These are phyloP conservation scores for Dermatemys mawii DNA, from an alignment of 2,113 vertebrate species.

Conservation along the genomic window DNA sequence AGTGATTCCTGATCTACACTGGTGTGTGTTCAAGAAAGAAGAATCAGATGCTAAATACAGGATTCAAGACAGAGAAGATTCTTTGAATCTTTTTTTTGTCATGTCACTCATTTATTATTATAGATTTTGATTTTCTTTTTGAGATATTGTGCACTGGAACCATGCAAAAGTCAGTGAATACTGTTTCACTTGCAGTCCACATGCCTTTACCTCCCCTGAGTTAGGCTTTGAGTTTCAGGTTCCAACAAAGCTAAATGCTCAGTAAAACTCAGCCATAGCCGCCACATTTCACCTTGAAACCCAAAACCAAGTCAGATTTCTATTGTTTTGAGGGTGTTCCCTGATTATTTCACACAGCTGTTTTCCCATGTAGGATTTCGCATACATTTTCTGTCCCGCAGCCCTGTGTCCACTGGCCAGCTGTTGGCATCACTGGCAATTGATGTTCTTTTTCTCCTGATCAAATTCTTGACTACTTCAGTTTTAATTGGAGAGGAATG, in stretches of 20 bases:
- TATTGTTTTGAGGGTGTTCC: background rate
- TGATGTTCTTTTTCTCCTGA: background rate
- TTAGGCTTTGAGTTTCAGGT: background rate
- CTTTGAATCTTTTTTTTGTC: background rate
- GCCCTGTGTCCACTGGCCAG: background rate
- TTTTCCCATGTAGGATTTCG: background rate
- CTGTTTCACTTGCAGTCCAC: background rate
- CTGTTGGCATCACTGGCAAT: background rate
- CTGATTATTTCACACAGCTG: background rate
- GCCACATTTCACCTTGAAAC: background rate
- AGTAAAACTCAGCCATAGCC: background rate
- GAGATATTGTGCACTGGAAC: fast-evolving
- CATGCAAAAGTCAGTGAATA: background rate
- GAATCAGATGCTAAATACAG: background rate
- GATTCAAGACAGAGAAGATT: background rate
- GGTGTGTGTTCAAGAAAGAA: background rate
- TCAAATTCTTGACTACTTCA: background rate
- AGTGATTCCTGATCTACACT: background rate
- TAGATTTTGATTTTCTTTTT: background rate
- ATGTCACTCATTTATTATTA: background rate
- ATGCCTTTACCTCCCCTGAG: background rate
- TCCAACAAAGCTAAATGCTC: background rate
- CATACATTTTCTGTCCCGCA: background rate
- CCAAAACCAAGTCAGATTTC: fast-evolving
- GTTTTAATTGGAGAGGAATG: background rate